Evolutionary conservation across 1,140 invertebrate genomes (phyloP), one percentile per base, ranked within the genome.

Genomic region (Cydia fagiglandana): DNA sequence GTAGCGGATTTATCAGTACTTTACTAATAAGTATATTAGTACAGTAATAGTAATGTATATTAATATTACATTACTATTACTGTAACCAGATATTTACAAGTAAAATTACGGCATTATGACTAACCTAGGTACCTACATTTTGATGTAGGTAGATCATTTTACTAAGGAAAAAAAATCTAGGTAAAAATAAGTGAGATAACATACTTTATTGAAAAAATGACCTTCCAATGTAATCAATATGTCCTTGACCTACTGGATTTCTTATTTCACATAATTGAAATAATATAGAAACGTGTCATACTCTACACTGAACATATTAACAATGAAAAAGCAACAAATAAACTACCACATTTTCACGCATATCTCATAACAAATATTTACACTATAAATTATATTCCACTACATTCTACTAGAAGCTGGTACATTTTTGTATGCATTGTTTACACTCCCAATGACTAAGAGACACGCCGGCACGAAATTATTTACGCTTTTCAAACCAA

Each of bases 401-500:
- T 61, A 5, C 56, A 61, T n/a, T 61, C 56, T 12, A 4, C 56
- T 61, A 5, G 9, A 2, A 61, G 24, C 20, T 61, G 2, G 56
- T 61, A 12, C 56, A 61, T 5, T 0, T 20, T 24, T 61, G 56
- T 12, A 61, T 61, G 56, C 20, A 24, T 61, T 61, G 56, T 61
- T 61, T 24, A 61, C 56, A 24, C 17, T 12, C 9, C 17, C 56
- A 24, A 24, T 24, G 17, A 61, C 2, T 61, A 20, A 24, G 24
- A 4, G 56, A 61, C 56, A 28, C 45, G 45, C 73, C 45, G 45
- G 73, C 73, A 28, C 20, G 10, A n/a, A 50, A 47, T 53, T 30
- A 74, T 56, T 56, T 15, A 53, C 73, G 15, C 47, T 74, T 28
- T 45, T 74, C 45, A 17, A 50, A 10, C 13, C 73, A 45, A 50